Evolutionary conservation across 2,113 vertebrate genomes (phyloP), one percentile per base, ranked within the genome.

Genomic region (Tetrax tetrax): DNA sequence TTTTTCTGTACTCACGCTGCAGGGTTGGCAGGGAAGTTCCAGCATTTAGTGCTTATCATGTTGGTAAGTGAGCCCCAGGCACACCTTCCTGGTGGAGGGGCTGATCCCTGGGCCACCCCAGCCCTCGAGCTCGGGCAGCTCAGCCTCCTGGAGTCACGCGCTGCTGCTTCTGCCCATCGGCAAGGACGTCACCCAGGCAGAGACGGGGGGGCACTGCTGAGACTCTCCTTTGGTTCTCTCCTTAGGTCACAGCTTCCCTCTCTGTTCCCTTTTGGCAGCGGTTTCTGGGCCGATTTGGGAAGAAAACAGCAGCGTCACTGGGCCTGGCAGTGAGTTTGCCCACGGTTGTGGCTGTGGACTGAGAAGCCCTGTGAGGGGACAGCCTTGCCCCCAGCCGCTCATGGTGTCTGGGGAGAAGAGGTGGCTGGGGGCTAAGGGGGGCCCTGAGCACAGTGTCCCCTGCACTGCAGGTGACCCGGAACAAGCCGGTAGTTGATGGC

Each of bases 201-300:
- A 45, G 21, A 19, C 77, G 28, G 14, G 21, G 14, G 23, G 22
- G 12, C 25, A 19, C 14, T 41, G n/a, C 66, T 68, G 50, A 79
- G 66, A 45, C 27, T 43, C n/a, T 19, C 37, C n/a, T 59, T 69
- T 65, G 70, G 35, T 75, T 81, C 80, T 63, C 76, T 25, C 87
- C 15, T 33, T 92, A 98, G 98, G 77, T 90, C 31, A 93, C 98
- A 25, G 97, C 98, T 60, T 96, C 96, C 8, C 12, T 98, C 66
- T 97, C 97, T 15, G 95, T 98, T 77, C 98, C 98, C 41, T 23
- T 98, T 54, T 98, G 98, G 98, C 98, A 98, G 83, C 90, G 84
- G 25, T 91, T 98, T 61, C 96, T 98, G 82, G 93, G 98, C 68
- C 96, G 83, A 86, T 94, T 98, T 50, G 98, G 98, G 50, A 98